Conservation (phyloP, 2,113 vertebrate genomes). For the Macaca nemestrina region DNA sequence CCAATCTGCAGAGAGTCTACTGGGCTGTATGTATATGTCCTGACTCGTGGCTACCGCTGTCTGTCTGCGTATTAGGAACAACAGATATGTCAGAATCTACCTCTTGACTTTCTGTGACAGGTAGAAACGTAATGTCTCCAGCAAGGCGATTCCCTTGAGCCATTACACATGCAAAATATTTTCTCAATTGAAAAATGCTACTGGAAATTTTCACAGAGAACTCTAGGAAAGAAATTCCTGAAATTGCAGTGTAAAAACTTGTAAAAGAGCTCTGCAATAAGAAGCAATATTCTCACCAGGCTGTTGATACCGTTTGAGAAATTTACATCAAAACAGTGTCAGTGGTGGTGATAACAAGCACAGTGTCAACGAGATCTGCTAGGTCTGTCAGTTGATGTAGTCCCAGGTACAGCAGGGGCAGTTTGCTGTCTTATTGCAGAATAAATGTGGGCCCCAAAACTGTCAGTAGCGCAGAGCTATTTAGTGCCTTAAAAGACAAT, state of each 20-base stretch:
- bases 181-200: constrained; percentile 41
- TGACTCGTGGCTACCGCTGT: not conserved
- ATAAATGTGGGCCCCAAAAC: not conserved
- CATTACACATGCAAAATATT: constrained; percentile 65
- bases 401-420: constrained; percentile 16
- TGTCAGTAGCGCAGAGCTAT: not conserved
- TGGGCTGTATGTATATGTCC: not conserved
- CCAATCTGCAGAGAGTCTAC: not conserved
- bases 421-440: not conserved
- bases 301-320: constrained; percentile 42
- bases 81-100: constrained; percentile 22
- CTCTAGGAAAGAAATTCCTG: constrained; percentile 52
- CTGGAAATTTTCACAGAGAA: constrained; percentile 55
- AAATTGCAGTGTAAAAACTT: constrained; percentile 11
- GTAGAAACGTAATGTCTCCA: constrained; percentile 54
- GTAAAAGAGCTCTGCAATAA: not conserved
- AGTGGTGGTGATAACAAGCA: constrained; percentile 13
- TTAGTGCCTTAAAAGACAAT: constrained; percentile 37
- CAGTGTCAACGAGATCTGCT: not conserved
- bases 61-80: not conserved
- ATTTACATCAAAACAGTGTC: constrained; percentile 57
- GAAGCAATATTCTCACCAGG: constrained; percentile 50
- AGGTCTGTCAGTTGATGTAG: constrained; percentile 2
- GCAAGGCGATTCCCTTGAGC: constrained; percentile 48
- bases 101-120: constrained; percentile 52